Base-by-base conservation (phyloP, 2,113 vertebrate genomes). In the Bufo bufo region DNA sequence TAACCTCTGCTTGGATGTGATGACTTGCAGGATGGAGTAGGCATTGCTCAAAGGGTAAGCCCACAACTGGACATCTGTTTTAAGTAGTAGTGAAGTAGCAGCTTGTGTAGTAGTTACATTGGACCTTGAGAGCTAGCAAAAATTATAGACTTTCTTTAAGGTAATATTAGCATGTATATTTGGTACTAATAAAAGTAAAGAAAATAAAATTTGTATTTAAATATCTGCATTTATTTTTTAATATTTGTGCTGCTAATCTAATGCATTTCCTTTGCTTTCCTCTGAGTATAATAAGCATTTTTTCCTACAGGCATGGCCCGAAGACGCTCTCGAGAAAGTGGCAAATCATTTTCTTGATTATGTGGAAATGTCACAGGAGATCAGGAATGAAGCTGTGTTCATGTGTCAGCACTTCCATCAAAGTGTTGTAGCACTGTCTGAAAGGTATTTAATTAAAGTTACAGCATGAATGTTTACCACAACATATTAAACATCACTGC, bases 301-400 rank as follows among this genome's bases (percentile, higher is more conserved):
- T 92, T 90, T 90, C 71, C 92, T 90, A 91, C 91, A 91, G 90
- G 90, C 86, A 86, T 84, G 59, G 91, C 82, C 85, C 89, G 90
- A 91, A 92, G 91, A 92, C 89, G 88, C 91, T 89, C 91, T 92
- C 91, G 84, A 92, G 86, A 90, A 92, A 89, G 92, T 91, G 85
- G 80, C 89, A 90, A 92, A 91, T 90, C 92, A 92, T 91, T 92
- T 88, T 92, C 91, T 91, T 87, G 91, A 90, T 88, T 92, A 92
- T 90, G 66, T 89, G 85, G 91, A 91, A 87, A 72, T 90, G 82
- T 90, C 91, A 89, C 90, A 90, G 81, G 86, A 91, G 91, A 91
- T 92, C 89, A 91, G 90, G 91, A 91, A 23, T 81, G 3, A 69
- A 90, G 59, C 85, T 87, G 84, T 90, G 88, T 80, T 92, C 91